Conservation (phyloP, 2,797 vertebrate species). For the Enteromius fasciolatus region DNA sequence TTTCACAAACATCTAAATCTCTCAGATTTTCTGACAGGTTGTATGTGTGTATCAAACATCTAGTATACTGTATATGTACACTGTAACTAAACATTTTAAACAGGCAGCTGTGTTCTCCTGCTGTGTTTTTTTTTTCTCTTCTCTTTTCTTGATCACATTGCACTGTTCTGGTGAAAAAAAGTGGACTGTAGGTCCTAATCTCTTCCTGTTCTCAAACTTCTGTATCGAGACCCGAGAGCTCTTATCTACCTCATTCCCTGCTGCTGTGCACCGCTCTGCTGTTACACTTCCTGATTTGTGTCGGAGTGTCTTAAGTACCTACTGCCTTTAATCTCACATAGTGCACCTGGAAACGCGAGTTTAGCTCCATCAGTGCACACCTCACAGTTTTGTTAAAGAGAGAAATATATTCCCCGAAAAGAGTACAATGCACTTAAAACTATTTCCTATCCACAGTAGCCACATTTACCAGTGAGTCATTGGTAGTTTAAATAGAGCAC, state of each 20-base stretch:
- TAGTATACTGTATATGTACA: background rate
- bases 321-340: slow-evolving; percentile 42
- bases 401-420: slow-evolving; percentile 13
- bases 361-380: background rate
- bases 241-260: slow-evolving; percentile 37
- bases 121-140: background rate
- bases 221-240: background rate
- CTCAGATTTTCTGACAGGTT: background rate
- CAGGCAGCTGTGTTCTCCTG: background rate
- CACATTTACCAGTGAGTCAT: slow-evolving; percentile 29
- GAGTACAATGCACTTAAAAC: slow-evolving; percentile 17
- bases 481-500: slow-evolving; percentile 34
- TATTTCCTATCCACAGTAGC: background rate
- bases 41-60: background rate
- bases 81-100: background rate
- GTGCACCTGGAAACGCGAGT: slow-evolving; percentile 43
- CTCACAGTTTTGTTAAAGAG: slow-evolving; percentile 1
- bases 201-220: background rate
- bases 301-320: background rate
- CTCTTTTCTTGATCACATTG: background rate
- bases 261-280: slow-evolving; percentile 14
- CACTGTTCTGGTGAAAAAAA: slow-evolving; percentile 15
- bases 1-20: background rate
- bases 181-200: background rate
- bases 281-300: slow-evolving; percentile 24